Evolutionary conservation across 1,140 invertebrate species (phyloP).

Genomic region (Plutomurus gul): DNA sequence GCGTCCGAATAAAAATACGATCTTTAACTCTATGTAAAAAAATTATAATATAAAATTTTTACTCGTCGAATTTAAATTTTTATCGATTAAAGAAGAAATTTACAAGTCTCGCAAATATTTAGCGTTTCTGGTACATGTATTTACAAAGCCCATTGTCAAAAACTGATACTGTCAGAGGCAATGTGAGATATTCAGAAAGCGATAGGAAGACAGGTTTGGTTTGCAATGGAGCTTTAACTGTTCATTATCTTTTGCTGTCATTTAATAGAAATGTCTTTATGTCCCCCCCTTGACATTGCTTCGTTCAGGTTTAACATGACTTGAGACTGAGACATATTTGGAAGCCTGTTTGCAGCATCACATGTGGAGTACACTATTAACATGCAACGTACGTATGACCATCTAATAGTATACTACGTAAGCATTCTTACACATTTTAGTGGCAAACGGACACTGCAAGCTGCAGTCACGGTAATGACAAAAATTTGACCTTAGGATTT

Average conservation of each 20-base stretch:
- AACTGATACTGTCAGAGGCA: not conserved
- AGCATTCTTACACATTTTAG: not conserved
- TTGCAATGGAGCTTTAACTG: constrained; percentile 9
- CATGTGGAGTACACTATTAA: too few relatives aligned
- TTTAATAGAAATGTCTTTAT: not conserved
- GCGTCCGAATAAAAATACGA: too few relatives aligned
- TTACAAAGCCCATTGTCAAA: too few relatives aligned
- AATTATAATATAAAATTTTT: too few relatives aligned
- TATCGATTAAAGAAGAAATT: too few relatives aligned
- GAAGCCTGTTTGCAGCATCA: not conserved
- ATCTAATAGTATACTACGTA: too few relatives aligned
- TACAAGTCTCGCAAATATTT: too few relatives aligned
- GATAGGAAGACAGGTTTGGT: not conserved
- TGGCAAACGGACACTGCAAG: constrained; percentile 3
- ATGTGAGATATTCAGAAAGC: not conserved
- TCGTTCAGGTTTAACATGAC: constrained; percentile 6
- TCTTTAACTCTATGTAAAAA: too few relatives aligned
- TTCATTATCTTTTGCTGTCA: not conserved
- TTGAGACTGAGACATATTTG: constrained; percentile 22
- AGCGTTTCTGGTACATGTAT: too few relatives aligned
- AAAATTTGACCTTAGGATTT: constrained; percentile 10
- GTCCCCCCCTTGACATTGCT: not conserved
- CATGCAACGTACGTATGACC: too few relatives aligned
- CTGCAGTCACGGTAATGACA: constrained; percentile 18
- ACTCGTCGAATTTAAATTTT: too few relatives aligned